Conservation (phyloP, 2,888 invertebrate species). For the Sphaerophoria taeniata region DNA sequence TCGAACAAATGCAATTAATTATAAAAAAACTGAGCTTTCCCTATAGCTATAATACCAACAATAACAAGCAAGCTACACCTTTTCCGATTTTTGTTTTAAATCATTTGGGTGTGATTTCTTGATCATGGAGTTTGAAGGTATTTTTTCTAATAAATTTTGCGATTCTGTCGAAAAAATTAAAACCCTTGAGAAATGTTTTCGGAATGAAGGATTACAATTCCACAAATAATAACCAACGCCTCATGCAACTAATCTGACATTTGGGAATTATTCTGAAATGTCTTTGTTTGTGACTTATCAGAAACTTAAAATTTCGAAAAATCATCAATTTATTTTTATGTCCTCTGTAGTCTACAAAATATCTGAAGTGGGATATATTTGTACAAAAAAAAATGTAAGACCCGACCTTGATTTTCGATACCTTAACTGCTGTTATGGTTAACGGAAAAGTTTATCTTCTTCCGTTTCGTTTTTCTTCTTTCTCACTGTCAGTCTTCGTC, state of each 20-base stretch:
- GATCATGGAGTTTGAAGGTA: background rate
- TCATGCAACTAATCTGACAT: background rate
- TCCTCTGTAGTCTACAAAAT: background rate
- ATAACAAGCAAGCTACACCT: conserved; percentile 6
- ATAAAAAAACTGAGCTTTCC: conserved; percentile 32
- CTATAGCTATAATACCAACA: conserved; percentile 22
- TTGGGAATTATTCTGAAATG: conserved; percentile 49
- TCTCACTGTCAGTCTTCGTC: too few relatives aligned
- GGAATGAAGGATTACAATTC: background rate
- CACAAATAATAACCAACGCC: background rate
- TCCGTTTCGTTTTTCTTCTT: background rate
- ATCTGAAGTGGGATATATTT: conserved; percentile 10
- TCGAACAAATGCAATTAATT: conserved; percentile 62
- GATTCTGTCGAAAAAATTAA: background rate
- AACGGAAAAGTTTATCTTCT: conserved; percentile 7
- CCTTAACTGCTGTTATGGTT: background rate
- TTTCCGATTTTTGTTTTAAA: conserved; percentile 53
- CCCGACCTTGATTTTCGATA: background rate
- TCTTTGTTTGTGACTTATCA: conserved; percentile 44
- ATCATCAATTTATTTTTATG: conserved; percentile 1
- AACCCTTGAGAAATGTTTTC: conserved; percentile 2
- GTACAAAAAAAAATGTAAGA: background rate
- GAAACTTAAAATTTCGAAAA: background rate
- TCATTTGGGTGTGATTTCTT: conserved; percentile 69
- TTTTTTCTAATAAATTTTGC: too few relatives aligned